phyloP scores from a whole-genome alignment of 2,888 invertebrate genomes.

The Mycalesis mineus region DNA sequence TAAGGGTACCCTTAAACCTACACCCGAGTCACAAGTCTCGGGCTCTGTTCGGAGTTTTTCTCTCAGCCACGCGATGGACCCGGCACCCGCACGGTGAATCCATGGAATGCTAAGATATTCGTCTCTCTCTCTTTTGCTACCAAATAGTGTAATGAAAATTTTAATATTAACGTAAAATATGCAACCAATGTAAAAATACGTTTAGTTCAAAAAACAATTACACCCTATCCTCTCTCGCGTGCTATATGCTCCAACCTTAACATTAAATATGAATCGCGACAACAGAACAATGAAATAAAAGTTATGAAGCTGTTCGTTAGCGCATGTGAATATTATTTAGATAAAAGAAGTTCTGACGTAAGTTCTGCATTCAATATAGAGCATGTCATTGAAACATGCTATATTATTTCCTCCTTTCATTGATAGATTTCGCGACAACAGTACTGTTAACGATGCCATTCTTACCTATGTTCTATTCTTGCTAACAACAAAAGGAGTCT shows the following conservation, averaged over 20 bases:
- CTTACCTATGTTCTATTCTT: not conserved
- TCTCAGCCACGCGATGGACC: no score
- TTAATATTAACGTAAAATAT: no score
- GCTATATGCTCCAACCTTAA: not conserved
- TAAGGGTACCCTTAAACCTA: no score
- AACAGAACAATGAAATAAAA: constrained; percentile 20
- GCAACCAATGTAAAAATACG: no score
- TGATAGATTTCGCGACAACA: not conserved
- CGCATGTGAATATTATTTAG: constrained; percentile 13
- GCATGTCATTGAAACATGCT: constrained; percentile 3
- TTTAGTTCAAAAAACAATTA: no score
- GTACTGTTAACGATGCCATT: not conserved
- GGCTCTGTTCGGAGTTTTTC: no score
- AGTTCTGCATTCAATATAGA: not conserved
- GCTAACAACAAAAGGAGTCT: no score
- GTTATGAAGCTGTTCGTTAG: constrained; percentile 19
- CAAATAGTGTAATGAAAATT: no score
- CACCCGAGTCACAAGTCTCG: no score
- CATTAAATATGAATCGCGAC: constrained; percentile 8
- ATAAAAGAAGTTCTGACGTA: constrained; percentile 5
- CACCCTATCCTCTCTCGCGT: not conserved
- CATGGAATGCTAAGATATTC: no score
- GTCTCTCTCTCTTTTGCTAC: no score
- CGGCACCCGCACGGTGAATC: no score
- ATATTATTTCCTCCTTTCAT: not conserved